Evolutionary conservation across 2,888 invertebrate species (phyloP).

Genomic region (Dilophus febrilis): DNA sequence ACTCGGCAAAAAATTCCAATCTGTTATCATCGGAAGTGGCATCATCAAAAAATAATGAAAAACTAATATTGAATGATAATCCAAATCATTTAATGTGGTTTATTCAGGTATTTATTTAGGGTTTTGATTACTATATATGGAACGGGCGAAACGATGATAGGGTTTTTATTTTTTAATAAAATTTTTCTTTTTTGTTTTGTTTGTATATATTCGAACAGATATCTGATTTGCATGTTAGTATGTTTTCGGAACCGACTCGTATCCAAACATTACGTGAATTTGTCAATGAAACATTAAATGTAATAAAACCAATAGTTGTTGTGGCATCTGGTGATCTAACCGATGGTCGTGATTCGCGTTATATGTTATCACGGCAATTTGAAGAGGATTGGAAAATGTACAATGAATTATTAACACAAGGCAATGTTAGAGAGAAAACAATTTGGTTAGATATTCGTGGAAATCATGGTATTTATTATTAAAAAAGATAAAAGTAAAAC

Average conservation of each 20-base stretch:
- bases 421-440: conserved; percentile 47
- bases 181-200: no score
- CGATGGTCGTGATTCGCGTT: conserved; percentile 66
- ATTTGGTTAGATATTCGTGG: conserved; percentile 80
- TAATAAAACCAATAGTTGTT: conserved; percentile 58
- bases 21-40: conserved; percentile 8
- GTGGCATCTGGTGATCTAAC: conserved; percentile 78
- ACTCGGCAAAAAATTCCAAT: conserved; percentile 4
- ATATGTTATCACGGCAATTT: conserved; percentile 65
- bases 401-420: conserved; percentile 46
- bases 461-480: conserved; percentile 46
- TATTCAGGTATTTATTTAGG: no score
- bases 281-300: conserved; percentile 52
- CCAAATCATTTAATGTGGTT: conserved; percentile 53
- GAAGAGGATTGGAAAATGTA: conserved; percentile 72
- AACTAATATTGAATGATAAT: conserved; percentile 32
- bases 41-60: conserved; percentile 26
- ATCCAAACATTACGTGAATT: conserved; percentile 64
- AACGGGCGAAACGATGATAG: no score
- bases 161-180: no score
- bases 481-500: conserved; percentile 3
- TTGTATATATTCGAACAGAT: conserved; percentile 46
- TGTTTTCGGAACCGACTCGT: conserved; percentile 57
- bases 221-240: conserved; percentile 77
- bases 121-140: no score